A percentile compares a stretch with the other conserved stretches of the same genome.
These are phyloP conservation scores for Ptilorrhoa leucosticta DNA, from an alignment of 2,113 vertebrate genomes.

Conservation along the genomic window DNA sequence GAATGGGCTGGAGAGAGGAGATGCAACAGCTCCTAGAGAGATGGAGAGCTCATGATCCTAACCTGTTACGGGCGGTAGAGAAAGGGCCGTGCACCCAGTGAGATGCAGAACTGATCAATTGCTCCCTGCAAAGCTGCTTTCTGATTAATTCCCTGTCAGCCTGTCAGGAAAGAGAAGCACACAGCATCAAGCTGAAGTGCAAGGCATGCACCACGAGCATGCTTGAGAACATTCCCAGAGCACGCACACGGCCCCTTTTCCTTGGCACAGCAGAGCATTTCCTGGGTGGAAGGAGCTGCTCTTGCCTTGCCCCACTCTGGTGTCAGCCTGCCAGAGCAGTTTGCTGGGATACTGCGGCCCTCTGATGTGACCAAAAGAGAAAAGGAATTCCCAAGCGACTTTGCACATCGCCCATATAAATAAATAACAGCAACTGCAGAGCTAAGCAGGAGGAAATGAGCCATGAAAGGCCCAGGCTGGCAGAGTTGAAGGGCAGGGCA, in stretches of 20 bases:
- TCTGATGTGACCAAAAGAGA: conserved; percentile 6
- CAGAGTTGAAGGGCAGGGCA: conserved; percentile 60
- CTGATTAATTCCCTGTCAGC: background rate
- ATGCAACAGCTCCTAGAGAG: background rate
- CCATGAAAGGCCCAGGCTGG: conserved; percentile 24
- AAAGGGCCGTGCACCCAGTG: background rate
- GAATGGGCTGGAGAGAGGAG: background rate
- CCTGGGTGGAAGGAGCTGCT: background rate
- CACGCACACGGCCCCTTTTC: fast-evolving
- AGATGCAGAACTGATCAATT: background rate
- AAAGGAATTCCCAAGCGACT: conserved; percentile 29
- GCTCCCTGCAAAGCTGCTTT: background rate
- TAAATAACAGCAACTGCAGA: conserved; percentile 50
- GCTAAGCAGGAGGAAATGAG: conserved; percentile 47
- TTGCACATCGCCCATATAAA: background rate
- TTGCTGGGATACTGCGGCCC: background rate
- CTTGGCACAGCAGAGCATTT: background rate
- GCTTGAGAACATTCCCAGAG: background rate
- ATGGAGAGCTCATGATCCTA: background rate
- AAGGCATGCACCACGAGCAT: background rate
- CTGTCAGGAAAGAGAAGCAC: background rate
- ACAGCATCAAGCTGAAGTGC: background rate
- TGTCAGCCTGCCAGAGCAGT: background rate
- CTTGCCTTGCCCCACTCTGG: background rate
- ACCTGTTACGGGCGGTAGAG: background rate